Percentiles rank a stretch among this genome's conserved stretches.
phyloP scores from a whole-genome alignment of 2,797 vertebrate species.

The Oryzias sinensis region DNA sequence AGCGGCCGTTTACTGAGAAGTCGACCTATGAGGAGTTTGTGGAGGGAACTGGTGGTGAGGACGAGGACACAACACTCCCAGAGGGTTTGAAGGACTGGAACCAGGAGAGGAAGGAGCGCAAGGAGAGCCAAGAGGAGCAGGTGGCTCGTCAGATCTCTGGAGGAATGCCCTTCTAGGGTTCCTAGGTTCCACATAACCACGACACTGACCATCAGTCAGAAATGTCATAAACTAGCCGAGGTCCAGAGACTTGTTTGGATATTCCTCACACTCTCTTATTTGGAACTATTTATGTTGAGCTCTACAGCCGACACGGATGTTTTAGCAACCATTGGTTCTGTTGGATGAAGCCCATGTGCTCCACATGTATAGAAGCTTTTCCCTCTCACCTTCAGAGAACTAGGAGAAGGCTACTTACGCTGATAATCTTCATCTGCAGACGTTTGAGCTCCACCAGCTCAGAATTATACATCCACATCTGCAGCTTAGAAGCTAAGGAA shows the following conservation, averaged over 20 bases:
- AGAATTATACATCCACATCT: no score
- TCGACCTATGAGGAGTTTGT: slow-evolving; percentile 97
- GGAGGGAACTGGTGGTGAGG: slow-evolving; percentile 91
- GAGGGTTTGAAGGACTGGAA: slow-evolving; percentile 98
- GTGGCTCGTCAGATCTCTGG: slow-evolving; percentile 81
- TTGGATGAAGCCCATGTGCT: background rate
- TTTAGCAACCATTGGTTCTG: background rate
- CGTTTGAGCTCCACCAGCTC: background rate
- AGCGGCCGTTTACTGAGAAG: slow-evolving; percentile 90
- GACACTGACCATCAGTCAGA: no score
- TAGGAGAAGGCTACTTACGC: background rate
- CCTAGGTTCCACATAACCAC: background rate
- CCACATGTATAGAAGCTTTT: background rate
- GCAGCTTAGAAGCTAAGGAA: no score
- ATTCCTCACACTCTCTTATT: no score
- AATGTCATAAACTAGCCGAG: background rate
- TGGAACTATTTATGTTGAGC: background rate
- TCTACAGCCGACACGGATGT: background rate
- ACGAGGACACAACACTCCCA: slow-evolving; percentile 92
- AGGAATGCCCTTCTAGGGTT: slow-evolving; percentile 81
- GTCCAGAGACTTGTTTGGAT: background rate
- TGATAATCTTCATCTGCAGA: background rate
- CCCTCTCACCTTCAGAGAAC: background rate
- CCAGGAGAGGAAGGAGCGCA: slow-evolving; percentile 82
- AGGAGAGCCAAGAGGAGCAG: slow-evolving; percentile 82